Evolutionary conservation across 2,113 vertebrate genomes (phyloP).

Genomic region (Protobothrops flavoviridis): DNA sequence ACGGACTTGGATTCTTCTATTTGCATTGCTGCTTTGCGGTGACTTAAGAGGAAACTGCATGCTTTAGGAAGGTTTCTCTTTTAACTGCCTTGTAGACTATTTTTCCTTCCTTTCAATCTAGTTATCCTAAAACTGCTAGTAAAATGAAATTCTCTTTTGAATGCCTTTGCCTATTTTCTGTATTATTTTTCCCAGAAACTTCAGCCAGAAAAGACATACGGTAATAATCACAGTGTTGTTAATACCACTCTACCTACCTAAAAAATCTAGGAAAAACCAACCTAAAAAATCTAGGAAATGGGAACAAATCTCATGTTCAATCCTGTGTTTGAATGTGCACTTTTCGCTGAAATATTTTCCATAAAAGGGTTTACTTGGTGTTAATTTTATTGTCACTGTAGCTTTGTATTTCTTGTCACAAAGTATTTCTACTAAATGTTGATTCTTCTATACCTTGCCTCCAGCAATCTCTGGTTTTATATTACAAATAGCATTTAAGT

Average conservation of each 20-base stretch:
- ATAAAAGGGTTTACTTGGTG: not conserved
- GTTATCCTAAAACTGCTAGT: no score
- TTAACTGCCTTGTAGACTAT: no score
- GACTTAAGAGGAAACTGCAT: no score
- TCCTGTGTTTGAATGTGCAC: slow-evolving; percentile 12
- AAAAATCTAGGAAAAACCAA: not conserved
- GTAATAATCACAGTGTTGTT: not conserved
- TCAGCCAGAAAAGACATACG: slow-evolving; percentile 8
- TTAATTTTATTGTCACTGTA: slow-evolving; percentile 7
- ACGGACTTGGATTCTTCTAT: no score
- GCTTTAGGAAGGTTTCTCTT: no score
- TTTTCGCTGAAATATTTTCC: slow-evolving; percentile 23
- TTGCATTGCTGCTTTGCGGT: no score
- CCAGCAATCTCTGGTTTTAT: slow-evolving; percentile 18
- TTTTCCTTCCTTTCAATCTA: no score
- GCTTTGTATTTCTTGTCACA: not conserved
- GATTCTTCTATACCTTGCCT: not conserved
- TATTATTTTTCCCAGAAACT: not conserved
- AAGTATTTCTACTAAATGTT: not conserved
- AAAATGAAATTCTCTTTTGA: not conserved
- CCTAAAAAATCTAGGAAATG: not conserved
- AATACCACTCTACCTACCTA: not conserved
- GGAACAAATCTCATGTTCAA: not conserved
- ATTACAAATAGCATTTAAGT: not conserved
- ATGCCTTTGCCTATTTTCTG: not conserved